Evolutionary conservation across 2,797 vertebrate genomes (phyloP), one percentile per base, ranked within the genome.

Genomic region (Acanthopagrus latus): DNA sequence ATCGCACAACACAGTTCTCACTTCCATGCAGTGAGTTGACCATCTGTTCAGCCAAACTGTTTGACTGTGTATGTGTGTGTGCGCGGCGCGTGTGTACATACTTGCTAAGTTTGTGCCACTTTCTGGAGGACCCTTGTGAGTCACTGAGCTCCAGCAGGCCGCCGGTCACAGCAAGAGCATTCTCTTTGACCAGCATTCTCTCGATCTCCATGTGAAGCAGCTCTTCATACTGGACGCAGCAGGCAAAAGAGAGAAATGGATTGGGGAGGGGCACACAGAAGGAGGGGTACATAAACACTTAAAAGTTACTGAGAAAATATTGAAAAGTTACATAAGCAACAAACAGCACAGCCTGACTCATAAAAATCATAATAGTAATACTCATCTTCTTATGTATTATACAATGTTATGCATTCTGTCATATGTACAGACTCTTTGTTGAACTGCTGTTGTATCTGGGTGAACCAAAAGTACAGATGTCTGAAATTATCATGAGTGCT

Each of bases 171-270:
- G 93, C 85, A 27, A 93, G 75, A 48, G 95, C 91, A 2, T 94
- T 92, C 33, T 93, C 86, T 86, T 93, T 95, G 59, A 98, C 88
- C 67, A 97, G 75, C 14, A 91, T 83, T 62, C 95, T 88, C 64
- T 98, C 97, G 43, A 97, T 76, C 88, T 96, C 95, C 95, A 96
- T 93, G 90, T 96, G 95, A 89, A 98, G 84, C 80, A 94, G 76
- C 13, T 93, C 62, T 46, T 96, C 93, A 79, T 95, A 57, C 97
- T 97, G 48, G 57, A 64, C 56, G 13, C 57, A 78, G 41, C 18
- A 44, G 29, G 51, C 3, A 63, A 59, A 11, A 47, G 41, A 67
- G 16, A 55, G 33, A 18, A 29, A 65, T n/a, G 1, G 16, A 58
- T 33, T 57, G 6, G 14, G 3, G 38, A 51, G 10, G 50, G 7